These are phyloP conservation scores for Dendrocincla fuliginosa DNA, from an alignment of 2,797 vertebrate genomes.

Conservation along the genomic window DNA sequence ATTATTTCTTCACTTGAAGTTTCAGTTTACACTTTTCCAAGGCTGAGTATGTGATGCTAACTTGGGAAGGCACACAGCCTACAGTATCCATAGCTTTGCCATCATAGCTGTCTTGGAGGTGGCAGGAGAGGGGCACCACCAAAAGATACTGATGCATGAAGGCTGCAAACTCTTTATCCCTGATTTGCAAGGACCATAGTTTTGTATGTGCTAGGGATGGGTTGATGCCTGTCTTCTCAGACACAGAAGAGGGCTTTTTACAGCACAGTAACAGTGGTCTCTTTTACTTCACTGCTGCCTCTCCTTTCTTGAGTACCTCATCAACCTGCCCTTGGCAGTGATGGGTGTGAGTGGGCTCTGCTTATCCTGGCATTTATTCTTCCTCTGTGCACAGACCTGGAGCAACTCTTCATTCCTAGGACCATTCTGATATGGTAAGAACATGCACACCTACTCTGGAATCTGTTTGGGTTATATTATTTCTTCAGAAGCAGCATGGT, in stretches of 20 bases:
- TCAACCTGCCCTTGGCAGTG: background rate
- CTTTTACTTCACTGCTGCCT: background rate
- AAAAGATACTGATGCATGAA: background rate
- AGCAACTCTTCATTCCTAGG: background rate
- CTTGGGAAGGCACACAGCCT: background rate
- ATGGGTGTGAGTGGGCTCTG: background rate
- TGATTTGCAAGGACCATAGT: background rate
- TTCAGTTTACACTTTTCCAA: background rate
- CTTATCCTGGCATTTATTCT: background rate
- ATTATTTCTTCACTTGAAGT: background rate
- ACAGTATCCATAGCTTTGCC: rapidly evolving
- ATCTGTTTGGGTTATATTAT: background rate
- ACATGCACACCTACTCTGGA: background rate
- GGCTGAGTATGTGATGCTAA: background rate
- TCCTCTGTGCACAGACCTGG: background rate
- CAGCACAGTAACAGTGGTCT: background rate
- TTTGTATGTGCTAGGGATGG: background rate
- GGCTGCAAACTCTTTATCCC: background rate
- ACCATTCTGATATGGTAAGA: rapidly evolving
- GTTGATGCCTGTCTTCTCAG: background rate
- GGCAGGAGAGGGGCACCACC: background rate
- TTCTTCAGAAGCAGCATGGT: background rate
- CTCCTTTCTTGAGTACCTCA: background rate
- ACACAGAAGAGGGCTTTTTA: background rate
- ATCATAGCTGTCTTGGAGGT: background rate